phyloP scores from a whole-genome alignment of 2,888 invertebrate genomes.

The Atethmia centrago region DNA sequence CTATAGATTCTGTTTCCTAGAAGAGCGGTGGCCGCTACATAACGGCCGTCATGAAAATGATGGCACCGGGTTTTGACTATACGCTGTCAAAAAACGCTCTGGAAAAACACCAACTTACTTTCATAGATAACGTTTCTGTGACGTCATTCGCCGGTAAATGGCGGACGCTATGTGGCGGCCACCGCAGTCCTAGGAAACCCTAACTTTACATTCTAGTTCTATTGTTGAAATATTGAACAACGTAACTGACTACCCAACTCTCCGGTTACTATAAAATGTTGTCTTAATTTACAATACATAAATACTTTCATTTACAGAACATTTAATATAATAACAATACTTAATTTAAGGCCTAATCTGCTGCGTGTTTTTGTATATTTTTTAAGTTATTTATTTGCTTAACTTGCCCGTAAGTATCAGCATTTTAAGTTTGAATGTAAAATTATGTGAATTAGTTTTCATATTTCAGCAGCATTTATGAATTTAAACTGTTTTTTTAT shows the following conservation, averaged over 20 bases:
- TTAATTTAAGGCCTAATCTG: conserved; percentile 60
- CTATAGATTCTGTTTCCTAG: not conserved
- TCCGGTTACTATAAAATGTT: not conserved
- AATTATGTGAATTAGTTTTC: not conserved
- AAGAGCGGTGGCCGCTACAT: not conserved
- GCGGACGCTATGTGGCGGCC: not conserved
- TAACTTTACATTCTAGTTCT: not conserved
- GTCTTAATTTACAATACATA: conserved; percentile 14
- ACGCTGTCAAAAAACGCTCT: not conserved
- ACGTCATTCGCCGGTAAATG: not conserved
- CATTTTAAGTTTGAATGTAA: conserved; percentile 17
- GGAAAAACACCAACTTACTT: not conserved
- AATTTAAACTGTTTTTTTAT: not conserved
- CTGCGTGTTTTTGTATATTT: conserved; percentile 57
- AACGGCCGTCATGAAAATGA: not conserved
- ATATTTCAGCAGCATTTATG: not conserved
- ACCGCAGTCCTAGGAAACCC: not conserved
- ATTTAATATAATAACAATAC: conserved; percentile 48
- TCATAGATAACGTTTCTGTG: not conserved
- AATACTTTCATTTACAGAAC: conserved; percentile 26
- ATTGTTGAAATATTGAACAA: conserved; percentile 4
- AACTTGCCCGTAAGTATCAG: conserved; percentile 51
- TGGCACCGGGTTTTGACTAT: not conserved
- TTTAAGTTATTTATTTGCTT: conserved; percentile 68
- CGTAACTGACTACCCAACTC: not conserved